These are phyloP conservation scores for Eueides isabella DNA, from an alignment of 1,140 invertebrate species.

Conservation along the genomic window DNA sequence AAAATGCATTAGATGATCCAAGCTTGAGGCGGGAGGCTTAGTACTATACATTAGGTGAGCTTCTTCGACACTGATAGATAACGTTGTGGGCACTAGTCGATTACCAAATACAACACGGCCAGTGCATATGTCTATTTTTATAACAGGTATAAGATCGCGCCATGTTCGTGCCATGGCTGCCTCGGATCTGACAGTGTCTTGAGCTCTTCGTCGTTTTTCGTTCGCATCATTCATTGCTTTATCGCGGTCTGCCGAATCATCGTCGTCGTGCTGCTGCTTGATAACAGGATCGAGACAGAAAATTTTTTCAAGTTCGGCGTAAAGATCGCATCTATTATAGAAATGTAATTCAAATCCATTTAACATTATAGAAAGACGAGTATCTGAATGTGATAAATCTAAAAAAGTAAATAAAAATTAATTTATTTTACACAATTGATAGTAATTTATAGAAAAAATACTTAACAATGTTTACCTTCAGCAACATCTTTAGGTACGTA, in stretches of 20 bases:
- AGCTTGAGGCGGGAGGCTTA: constrained; percentile 94
- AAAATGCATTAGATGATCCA: constrained; percentile 98
- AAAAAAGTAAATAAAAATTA: constrained; percentile 62
- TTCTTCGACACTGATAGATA: constrained; percentile 97
- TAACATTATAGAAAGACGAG: constrained; percentile 94
- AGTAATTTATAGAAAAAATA: too few relatives aligned
- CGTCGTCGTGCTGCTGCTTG: constrained; percentile 84
- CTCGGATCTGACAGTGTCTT: constrained; percentile 87
- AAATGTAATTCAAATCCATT: constrained; percentile 98
- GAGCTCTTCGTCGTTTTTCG: constrained; percentile 81
- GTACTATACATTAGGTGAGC: constrained; percentile 97
- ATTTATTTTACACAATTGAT: too few relatives aligned
- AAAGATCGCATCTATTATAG: constrained; percentile 96
- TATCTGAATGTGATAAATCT: constrained; percentile 98
- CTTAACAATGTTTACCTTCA: constrained; percentile 86
- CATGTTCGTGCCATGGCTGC: constrained; percentile 92
- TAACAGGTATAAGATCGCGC: constrained; percentile 98
- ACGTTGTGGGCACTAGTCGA: constrained; percentile 94
- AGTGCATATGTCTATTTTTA: constrained; percentile 95
- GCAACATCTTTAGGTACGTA: constrained; percentile 97
- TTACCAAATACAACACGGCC: constrained; percentile 98
- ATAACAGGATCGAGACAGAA: constrained; percentile 93
- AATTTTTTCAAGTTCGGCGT: constrained; percentile 93
- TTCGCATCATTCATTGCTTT: constrained; percentile 85
- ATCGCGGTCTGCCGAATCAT: constrained; percentile 77